Percentiles rank a stretch among this genome's conserved stretches.
phyloP scores from a whole-genome alignment of 2,113 vertebrate species.

The Alces alces region DNA sequence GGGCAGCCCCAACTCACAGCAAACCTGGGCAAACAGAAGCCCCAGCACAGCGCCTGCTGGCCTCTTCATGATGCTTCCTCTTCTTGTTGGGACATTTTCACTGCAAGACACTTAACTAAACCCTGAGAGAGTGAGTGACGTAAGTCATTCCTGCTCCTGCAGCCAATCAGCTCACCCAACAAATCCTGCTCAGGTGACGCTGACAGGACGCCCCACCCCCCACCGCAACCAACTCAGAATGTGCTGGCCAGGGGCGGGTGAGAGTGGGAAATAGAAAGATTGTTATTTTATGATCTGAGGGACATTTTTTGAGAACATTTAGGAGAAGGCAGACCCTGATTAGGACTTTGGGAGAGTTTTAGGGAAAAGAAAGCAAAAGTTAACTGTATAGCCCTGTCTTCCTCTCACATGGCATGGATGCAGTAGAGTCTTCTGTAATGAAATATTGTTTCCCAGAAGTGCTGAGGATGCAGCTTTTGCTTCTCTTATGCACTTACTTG shows the following conservation, averaged over 20 bases:
- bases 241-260: too few species aligned
- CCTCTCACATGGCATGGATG: too few species aligned
- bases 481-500: background rate
- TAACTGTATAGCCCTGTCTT: background rate
- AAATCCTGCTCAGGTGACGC: background rate
- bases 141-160: background rate
- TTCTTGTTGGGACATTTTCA: background rate
- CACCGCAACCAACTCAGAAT: too few species aligned
- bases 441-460: background rate
- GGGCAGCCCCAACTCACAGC: background rate
- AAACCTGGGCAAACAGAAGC: background rate
- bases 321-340: background rate
- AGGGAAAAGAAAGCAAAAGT: background rate
- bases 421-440: background rate
- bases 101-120: background rate
- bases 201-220: too few species aligned
- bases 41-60: background rate
- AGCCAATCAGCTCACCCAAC: background rate
- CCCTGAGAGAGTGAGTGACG: rapidly evolving
- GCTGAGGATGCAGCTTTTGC: background rate
- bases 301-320: background rate
- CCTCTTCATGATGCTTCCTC: background rate
- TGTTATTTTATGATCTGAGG: too few species aligned
- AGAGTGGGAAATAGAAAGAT: too few species aligned
- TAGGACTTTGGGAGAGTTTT: background rate